Conservation (phyloP, 2,888 invertebrate species). For the Chymomyza fuscimana region DNA sequence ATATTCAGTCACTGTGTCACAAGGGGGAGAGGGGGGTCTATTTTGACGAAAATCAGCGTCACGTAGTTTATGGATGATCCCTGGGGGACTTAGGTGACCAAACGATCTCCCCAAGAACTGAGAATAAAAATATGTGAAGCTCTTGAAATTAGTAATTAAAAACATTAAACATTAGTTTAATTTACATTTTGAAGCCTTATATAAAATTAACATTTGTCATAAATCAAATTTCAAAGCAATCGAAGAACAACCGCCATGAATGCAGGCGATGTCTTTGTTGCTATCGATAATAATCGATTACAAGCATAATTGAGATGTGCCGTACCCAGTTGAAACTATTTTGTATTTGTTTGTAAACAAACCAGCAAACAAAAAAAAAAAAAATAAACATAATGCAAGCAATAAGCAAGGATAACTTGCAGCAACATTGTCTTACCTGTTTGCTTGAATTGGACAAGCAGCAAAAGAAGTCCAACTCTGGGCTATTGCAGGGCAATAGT, state of each 20-base stretch:
- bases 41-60: too few relatives aligned
- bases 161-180: too few relatives aligned
- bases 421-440: conserved; percentile 68
- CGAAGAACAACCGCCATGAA: neutral
- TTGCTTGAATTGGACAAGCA: conserved; percentile 48
- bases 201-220: too few relatives aligned
- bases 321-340: neutral
- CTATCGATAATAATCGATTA: neutral
- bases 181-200: too few relatives aligned
- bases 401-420: conserved; percentile 51
- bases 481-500: neutral
- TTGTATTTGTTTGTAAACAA: neutral
- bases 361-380: neutral
- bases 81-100: too few relatives aligned
- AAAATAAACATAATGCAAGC: neutral
- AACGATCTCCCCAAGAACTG: too few relatives aligned
- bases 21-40: too few relatives aligned
- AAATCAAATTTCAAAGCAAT: neutral
- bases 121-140: too few relatives aligned
- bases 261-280: neutral
- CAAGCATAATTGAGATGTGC: neutral
- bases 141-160: too few relatives aligned
- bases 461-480: conserved; percentile 7
- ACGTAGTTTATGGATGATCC: too few relatives aligned
- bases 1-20: too few relatives aligned